Conservation (phyloP, 2,113 vertebrate species). For the Candoia aspera region DNA sequence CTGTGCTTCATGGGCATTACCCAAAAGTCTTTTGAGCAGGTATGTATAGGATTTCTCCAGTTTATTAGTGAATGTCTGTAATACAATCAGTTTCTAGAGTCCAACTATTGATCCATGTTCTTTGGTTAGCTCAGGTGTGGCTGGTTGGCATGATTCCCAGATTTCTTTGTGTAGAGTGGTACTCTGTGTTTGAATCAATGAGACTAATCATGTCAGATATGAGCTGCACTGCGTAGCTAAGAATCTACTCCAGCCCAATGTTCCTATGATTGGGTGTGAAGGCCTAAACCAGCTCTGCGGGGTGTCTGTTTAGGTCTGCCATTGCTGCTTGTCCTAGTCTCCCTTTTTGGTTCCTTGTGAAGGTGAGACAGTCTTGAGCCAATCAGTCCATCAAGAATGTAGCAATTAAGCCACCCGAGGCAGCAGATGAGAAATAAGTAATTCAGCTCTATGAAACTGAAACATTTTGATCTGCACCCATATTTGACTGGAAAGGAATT, state of each 20-base stretch:
- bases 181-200: neutral
- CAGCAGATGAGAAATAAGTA: neutral
- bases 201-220: neutral
- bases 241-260: neutral
- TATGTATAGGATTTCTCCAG: neutral
- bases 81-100: neutral
- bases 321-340: neutral
- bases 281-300: neutral
- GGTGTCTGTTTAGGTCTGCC: neutral
- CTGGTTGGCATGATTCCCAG: neutral
- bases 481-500: neutral
- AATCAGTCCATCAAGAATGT: neutral
- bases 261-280: neutral
- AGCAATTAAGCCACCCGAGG: neutral
- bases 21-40: neutral
- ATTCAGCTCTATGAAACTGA: neutral
- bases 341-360: neutral
- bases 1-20: neutral
- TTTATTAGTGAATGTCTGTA: neutral
- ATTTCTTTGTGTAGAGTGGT: neutral
- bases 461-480: neutral
- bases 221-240: neutral
- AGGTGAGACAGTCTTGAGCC: neutral
- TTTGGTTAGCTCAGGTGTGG: neutral
- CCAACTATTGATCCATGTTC: neutral